Evolutionary conservation across 2,888 invertebrate genomes (phyloP), one percentile per base, ranked within the genome.

Genomic region (Alentia gelatinosa): DNA sequence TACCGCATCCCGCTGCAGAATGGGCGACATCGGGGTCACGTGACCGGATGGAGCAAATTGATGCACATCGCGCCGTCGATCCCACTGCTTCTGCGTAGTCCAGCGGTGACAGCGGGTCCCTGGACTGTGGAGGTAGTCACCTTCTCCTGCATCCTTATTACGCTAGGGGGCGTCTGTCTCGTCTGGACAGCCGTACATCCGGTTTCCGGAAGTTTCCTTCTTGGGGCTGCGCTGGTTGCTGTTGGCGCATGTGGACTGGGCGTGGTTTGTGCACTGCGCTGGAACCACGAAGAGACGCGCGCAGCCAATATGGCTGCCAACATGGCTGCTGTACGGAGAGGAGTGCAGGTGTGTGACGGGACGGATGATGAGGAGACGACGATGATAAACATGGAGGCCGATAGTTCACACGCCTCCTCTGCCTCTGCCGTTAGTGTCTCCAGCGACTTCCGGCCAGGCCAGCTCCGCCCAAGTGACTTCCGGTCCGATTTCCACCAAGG

Each of bases 101-200:
- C 86, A 7, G 47, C 42, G 15, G 42, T 86, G 47, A 86, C 42
- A 0, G 23, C 26, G 19, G 42, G 47, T 1, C 50, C 86, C 4
- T 86, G 86, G 42, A 86, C 86, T 1, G 86, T 86, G 86, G 86
- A 86, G 50, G 47, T 86, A 3, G 86, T 86, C 47, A 47, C 47
- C 42, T 86, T 86, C 86, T 86, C 86, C 26, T 86, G 47, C 26
- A n/a, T 86, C 3, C 47, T 86, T 1, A 47, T 86, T 30, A 86
- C 86, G 7, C 86, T 86, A 19, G 86, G 86, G 9, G 1, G 15
- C n/a, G 50, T 50, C 7, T 42, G 42, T 19, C 47, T 86, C n/a
- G 30, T 86, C 7, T 86, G 86, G 86, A 86, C 86, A 0, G 86
- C 86, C n/a, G 4, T 86, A 1, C 42, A 50, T 12, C 86, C 86